A percentile compares a stretch with the other conserved stretches of the same genome.
Conservation (phyloP, 2,797 vertebrate genomes). For the Poecilia wingei region DNA sequence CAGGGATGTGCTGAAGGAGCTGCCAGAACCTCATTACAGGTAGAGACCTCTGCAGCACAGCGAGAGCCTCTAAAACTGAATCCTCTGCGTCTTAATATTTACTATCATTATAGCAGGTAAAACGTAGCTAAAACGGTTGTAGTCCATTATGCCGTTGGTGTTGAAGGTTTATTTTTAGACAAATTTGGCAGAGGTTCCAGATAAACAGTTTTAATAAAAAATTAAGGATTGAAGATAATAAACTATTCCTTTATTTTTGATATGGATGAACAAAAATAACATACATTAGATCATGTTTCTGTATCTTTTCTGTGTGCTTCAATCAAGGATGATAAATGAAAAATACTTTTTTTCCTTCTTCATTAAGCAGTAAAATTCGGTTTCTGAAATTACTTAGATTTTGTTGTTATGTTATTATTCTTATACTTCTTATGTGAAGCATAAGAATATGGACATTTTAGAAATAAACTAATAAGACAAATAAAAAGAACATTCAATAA, state of each 20-base stretch:
- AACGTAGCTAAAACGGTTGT: background rate
- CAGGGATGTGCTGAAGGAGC: constrained; percentile 88
- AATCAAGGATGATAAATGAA: background rate
- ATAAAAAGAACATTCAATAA: background rate
- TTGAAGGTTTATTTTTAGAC: background rate
- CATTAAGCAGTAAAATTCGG: background rate
- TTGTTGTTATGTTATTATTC: background rate
- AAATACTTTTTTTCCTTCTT: background rate
- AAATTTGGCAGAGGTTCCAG: background rate
- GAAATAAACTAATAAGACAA: background rate
- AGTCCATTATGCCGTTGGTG: background rate
- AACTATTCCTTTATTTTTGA: background rate
- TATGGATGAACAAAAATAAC: no score
- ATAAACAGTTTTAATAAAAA: background rate
- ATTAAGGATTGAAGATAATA: background rate
- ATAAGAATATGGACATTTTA: background rate
- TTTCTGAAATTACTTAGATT: background rate
- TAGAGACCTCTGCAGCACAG: constrained; percentile 47
- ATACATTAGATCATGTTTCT: background rate
- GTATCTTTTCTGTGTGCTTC: background rate
- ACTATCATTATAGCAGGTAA: background rate
- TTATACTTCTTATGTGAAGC: no score
- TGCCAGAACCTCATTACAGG: constrained; percentile 88
- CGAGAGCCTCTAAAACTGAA: background rate
- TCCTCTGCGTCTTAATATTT: background rate